Percentiles rank a stretch among this genome's conserved stretches.
Conservation (phyloP, 1,140 invertebrate species). For the Pectinophora gossypiella region DNA sequence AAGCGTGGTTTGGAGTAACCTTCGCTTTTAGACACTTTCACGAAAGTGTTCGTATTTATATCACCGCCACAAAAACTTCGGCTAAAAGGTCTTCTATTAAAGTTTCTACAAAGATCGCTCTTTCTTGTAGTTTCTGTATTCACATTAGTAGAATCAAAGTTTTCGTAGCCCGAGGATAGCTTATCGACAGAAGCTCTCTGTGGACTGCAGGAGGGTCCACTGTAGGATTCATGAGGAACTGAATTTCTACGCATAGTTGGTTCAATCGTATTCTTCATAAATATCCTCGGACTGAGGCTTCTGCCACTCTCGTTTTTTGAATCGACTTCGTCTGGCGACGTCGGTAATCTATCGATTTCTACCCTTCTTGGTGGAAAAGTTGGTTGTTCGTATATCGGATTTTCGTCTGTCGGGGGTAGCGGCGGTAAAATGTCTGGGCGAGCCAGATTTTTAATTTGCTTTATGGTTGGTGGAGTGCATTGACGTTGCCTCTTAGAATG, state of each 20-base stretch:
- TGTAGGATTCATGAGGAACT: slow-evolving; percentile 24
- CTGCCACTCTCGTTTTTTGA: slow-evolving; percentile 81
- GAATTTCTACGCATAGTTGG: slow-evolving; percentile 17
- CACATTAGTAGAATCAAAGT: slow-evolving; percentile 23
- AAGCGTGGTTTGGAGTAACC: slow-evolving; percentile 32
- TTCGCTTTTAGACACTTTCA: slow-evolving; percentile 38
- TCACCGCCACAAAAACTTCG: slow-evolving; percentile 19
- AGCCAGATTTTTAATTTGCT: slow-evolving; percentile 60
- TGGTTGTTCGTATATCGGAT: slow-evolving; percentile 78
- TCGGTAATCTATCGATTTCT: slow-evolving; percentile 38
- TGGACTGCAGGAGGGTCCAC: slow-evolving; percentile 45
- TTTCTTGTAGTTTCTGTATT: slow-evolving; percentile 5
- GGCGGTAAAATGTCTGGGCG: slow-evolving; percentile 81
- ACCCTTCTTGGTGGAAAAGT: slow-evolving; percentile 76
- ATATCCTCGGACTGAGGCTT: slow-evolving; percentile 71
- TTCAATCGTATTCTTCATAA: slow-evolving; percentile 43
- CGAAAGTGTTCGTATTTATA: slow-evolving; percentile 59
- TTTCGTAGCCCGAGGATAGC: slow-evolving; percentile 64
- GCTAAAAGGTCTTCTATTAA: slow-evolving; percentile 19
- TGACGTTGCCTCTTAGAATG: slow-evolving; percentile 82
- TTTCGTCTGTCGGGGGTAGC: slow-evolving; percentile 73
- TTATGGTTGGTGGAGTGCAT: slow-evolving; percentile 68
- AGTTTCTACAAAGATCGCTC: slow-evolving; percentile 24
- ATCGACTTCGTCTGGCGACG: slow-evolving; percentile 50
- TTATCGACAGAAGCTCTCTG: slow-evolving; percentile 60